Conservation (phyloP, 1,140 invertebrate species). For the Papilio glaucus region DNA sequence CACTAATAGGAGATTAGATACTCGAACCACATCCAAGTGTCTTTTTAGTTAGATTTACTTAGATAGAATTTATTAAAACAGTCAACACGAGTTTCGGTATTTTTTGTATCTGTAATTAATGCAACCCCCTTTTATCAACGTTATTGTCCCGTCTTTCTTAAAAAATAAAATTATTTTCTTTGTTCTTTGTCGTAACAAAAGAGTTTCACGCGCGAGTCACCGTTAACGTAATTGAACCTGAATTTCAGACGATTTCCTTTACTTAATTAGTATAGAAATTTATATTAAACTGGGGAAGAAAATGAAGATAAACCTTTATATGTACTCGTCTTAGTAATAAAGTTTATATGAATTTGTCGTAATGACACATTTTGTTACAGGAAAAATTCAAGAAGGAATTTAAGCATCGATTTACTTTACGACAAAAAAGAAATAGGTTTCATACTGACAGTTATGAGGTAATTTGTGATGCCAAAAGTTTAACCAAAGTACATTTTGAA, state of each 20-base stretch:
- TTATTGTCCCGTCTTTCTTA: background rate
- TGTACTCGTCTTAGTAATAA: no score
- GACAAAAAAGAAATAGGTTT: conserved; percentile 76
- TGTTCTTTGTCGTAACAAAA: background rate
- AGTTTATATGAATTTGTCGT: background rate
- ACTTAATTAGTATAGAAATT: background rate
- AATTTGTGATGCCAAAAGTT: conserved; percentile 36
- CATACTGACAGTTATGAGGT: conserved; percentile 78
- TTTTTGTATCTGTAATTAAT: no score
- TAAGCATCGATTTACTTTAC: conserved; percentile 85
- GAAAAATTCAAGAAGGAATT: conserved; percentile 90
- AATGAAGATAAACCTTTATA: no score
- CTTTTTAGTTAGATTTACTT: no score
- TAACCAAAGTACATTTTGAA: conserved; percentile 13
- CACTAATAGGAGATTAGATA: no score
- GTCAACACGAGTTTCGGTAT: no score
- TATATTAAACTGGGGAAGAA: background rate
- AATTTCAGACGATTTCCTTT: background rate
- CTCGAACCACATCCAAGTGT: no score
- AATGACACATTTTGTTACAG: conserved; percentile 67
- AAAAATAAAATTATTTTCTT: background rate
- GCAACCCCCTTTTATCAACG: no score
- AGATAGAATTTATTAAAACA: no score
- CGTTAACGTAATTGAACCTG: background rate
- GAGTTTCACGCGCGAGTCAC: background rate